Conservation (phyloP, 2,797 vertebrate species). For the Cetoscarus ocellatus region DNA sequence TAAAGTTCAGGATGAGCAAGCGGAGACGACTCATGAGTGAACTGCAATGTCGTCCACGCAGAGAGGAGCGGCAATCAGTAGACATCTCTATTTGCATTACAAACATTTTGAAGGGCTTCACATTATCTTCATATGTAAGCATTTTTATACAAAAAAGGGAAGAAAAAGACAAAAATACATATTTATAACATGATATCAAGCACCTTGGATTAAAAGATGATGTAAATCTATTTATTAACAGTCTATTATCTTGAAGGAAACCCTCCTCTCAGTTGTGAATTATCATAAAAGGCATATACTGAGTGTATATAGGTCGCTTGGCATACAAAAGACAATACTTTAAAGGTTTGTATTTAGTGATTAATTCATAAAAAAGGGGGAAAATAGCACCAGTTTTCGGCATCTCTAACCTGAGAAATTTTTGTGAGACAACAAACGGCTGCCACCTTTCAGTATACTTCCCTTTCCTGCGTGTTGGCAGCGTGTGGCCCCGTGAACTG, state of each 20-base stretch:
- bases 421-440: slow-evolving; percentile 83
- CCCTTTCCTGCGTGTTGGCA: slow-evolving; percentile 80
- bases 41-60: slow-evolving; percentile 64
- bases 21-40: slow-evolving; percentile 59
- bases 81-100: slow-evolving; percentile 78
- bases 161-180: slow-evolving; percentile 48
- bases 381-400: slow-evolving; percentile 93
- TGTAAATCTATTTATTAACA: slow-evolving; percentile 75
- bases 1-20: slow-evolving; percentile 64
- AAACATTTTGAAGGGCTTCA: slow-evolving; percentile 85
- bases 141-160: slow-evolving; percentile 75
- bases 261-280: slow-evolving; percentile 68
- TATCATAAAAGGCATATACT: slow-evolving; percentile 77
- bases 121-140: slow-evolving; percentile 85
- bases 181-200: slow-evolving; percentile 75
- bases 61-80: slow-evolving; percentile 84
- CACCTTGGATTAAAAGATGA: slow-evolving; percentile 80
- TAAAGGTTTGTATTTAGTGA: slow-evolving; percentile 74
- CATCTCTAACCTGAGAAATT: slow-evolving; percentile 95
- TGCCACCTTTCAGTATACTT: slow-evolving; percentile 78
- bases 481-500: slow-evolving; percentile 63
- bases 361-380: slow-evolving; percentile 63
- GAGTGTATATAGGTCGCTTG: slow-evolving; percentile 76
- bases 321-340: slow-evolving; percentile 76
- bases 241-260: slow-evolving; percentile 73